Evolutionary conservation across 1,140 invertebrate species (phyloP), one percentile per base, ranked within the genome.

Genomic region (Drosophila carrolli): DNA sequence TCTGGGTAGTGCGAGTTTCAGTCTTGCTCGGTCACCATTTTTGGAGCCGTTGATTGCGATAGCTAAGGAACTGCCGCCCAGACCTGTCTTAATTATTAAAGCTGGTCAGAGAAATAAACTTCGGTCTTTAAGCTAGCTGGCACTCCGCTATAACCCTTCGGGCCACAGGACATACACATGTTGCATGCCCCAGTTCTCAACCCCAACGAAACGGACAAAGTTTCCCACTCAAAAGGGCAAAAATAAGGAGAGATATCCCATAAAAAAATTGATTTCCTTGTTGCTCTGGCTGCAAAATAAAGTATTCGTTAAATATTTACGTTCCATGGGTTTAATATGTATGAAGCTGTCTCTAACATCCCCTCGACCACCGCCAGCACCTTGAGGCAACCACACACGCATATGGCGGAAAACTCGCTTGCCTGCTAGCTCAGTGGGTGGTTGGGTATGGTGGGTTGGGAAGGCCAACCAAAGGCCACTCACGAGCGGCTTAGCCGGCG

Each of bases 291-390:
- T 61, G 68, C 51, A 72, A 61, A 71, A 85, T 86, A 86, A 86
- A 85, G 82, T 88, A 85, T 85, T 82, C 58, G 75, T 85, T 85
- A 85, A 85, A 85, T 85, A 85, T 85, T 85, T 85, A 88, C 82
- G 70, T 78, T 85, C 65, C 65, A 67, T 68, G 82, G 83, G 76
- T 78, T 88, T 81, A 85, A 85, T 85, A 81, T 79, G 55, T 81
- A 53, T 68, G 81, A 19, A 16, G 23, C 32, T 47, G 27, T 29
- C 62, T 32, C 62, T 63, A 46, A 46, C 57, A 61, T 27, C 29
- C 5, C 2, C 53, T 5, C 19, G 16, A 19, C 11, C n/a, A 7
- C 50, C 48, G 14, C 59, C 46, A 43, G 40, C 47, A 72, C 81
- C 72, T 66, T 51, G 44, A 40, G 80, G 75, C 80, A 56, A 50